A percentile compares a stretch with the other conserved stretches of the same genome.
phyloP scores from a whole-genome alignment of 1,140 invertebrate genomes.

The Dreissena rostriformis region DNA sequence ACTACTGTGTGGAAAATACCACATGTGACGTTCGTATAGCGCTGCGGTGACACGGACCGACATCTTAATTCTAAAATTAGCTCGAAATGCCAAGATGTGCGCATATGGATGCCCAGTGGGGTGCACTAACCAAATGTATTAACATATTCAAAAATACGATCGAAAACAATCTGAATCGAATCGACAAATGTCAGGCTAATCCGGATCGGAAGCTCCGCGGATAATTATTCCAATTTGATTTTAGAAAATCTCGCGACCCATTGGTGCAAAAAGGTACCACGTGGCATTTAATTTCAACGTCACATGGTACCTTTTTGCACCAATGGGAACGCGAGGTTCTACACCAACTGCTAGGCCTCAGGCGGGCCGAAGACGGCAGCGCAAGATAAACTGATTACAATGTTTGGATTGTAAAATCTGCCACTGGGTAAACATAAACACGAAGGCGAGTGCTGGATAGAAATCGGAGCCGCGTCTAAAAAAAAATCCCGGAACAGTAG shows the following conservation, averaged over 20 bases:
- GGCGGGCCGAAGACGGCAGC: background rate
- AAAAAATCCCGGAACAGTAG: too few species aligned
- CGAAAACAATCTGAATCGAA: background rate
- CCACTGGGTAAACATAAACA: background rate
- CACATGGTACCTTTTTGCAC: too few species aligned
- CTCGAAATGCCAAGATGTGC: slow-evolving; percentile 31
- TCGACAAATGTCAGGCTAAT: slow-evolving; percentile 38
- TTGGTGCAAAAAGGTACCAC: too few species aligned
- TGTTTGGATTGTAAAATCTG: background rate
- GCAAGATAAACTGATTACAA: slow-evolving; percentile 3
- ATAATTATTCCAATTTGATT: slow-evolving; percentile 53
- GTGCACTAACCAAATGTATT: background rate
- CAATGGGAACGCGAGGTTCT: background rate
- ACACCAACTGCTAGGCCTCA: background rate
- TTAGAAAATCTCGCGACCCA: too few species aligned
- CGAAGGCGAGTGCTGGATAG: too few species aligned
- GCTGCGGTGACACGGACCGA: slow-evolving; percentile 1
- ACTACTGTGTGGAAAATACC: slow-evolving; percentile 22
- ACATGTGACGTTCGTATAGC: background rate
- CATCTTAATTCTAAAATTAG: background rate
- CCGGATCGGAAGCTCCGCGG: background rate
- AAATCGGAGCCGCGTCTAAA: too few species aligned
- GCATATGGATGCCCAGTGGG: background rate
- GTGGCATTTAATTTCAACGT: too few species aligned
- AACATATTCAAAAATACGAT: background rate